Percentiles rank a stretch among this genome's conserved stretches.
These are phyloP conservation scores for Potamilus streckersoni DNA, from an alignment of 1,140 invertebrate genomes.

Conservation along the genomic window DNA sequence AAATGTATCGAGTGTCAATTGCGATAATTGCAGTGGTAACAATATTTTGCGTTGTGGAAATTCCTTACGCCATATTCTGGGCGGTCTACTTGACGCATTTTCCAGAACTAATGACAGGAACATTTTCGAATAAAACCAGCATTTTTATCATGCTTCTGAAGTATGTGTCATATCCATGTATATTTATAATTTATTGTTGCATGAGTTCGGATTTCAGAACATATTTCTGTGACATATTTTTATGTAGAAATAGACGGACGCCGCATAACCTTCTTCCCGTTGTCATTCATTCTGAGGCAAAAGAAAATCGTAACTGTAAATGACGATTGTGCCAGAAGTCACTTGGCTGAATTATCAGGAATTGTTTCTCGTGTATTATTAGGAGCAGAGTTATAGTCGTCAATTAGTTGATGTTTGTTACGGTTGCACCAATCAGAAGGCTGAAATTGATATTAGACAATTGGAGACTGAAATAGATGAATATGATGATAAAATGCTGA, in stretches of 20 bases:
- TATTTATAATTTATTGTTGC: constrained; percentile 22
- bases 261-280: too few species aligned
- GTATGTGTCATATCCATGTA: constrained; percentile 14
- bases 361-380: too few species aligned
- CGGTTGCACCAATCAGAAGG: too few species aligned
- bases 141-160: constrained; percentile 19
- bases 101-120: constrained; percentile 13
- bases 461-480: too few species aligned
- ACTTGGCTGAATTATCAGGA: too few species aligned
- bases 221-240: background rate
- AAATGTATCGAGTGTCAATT: background rate
- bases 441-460: too few species aligned
- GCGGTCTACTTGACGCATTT: constrained; percentile 15
- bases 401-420: too few species aligned
- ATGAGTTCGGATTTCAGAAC: constrained; percentile 20
- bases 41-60: constrained; percentile 23
- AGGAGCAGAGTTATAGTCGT: too few species aligned
- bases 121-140: background rate
- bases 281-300: too few species aligned
- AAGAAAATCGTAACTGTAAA: too few species aligned
- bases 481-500: too few species aligned
- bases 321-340: too few species aligned
- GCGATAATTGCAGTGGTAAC: constrained; percentile 16
- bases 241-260: background rate
- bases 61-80: constrained; percentile 19